Evolutionary conservation across 2,113 vertebrate genomes (phyloP).

Genomic region (Probosciger aterrimus): DNA sequence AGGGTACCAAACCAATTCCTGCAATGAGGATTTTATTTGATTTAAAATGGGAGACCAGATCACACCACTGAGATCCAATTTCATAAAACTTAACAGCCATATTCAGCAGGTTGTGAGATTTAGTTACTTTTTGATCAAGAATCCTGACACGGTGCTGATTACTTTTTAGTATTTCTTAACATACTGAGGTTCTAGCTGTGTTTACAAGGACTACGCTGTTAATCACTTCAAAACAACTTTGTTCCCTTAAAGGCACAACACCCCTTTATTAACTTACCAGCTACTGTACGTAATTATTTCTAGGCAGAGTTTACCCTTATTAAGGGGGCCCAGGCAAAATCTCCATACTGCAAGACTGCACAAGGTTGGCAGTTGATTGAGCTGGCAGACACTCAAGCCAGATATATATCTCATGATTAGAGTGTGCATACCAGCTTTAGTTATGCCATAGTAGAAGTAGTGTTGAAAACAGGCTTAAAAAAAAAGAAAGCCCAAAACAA

Average conservation of each 20-base stretch:
- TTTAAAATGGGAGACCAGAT: background rate
- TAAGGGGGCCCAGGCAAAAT: background rate
- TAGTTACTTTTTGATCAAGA: background rate
- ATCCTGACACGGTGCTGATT: background rate
- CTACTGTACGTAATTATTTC: background rate
- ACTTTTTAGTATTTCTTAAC: background rate
- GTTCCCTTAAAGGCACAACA: background rate
- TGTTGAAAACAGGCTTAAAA: background rate
- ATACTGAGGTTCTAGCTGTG: background rate
- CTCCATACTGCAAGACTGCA: background rate
- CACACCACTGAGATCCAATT: background rate
- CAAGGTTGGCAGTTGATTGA: background rate
- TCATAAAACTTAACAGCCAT: background rate
- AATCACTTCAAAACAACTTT: background rate
- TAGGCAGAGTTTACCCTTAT: background rate
- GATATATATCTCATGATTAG: background rate
- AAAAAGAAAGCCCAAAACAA: background rate
- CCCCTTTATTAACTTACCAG: background rate
- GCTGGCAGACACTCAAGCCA: background rate
- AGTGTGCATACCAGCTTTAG: background rate
- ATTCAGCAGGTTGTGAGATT: background rate
- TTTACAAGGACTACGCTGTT: background rate
- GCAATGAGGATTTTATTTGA: background rate
- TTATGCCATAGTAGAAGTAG: background rate
- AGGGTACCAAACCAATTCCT: background rate